Conservation (phyloP, 2,888 invertebrate genomes). For the Sycophila texana region DNA sequence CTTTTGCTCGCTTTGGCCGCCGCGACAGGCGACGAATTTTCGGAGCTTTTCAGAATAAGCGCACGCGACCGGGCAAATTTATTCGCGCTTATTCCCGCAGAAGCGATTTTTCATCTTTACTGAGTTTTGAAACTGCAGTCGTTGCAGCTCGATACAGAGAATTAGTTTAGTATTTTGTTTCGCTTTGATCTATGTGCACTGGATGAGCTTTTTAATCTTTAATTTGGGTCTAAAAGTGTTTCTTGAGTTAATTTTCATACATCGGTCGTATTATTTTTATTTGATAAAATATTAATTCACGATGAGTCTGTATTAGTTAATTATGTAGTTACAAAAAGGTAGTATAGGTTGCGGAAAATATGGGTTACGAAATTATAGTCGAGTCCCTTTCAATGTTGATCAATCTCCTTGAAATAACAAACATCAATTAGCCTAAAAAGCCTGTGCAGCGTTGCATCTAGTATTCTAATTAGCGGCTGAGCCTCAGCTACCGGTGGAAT, state of each 20-base stretch:
- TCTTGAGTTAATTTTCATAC: too few species aligned
- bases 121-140: too few species aligned
- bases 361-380: too few species aligned
- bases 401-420: not conserved
- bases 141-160: too few species aligned
- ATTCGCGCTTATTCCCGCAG: not conserved
- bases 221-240: too few species aligned
- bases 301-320: too few species aligned
- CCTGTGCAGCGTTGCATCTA: not conserved
- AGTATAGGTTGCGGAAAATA: too few species aligned
- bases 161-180: not conserved
- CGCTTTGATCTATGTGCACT: too few species aligned
- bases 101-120: not conserved
- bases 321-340: not conserved
- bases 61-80: not conserved
- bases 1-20: not conserved
- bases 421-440: slow-evolving; percentile 36
- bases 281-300: too few species aligned
- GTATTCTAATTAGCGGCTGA: slow-evolving; percentile 30
- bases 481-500: not conserved
- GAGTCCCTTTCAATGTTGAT: too few species aligned
- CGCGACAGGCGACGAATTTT: not conserved
- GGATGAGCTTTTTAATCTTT: too few species aligned
- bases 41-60: not conserved
- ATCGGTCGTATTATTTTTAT: too few species aligned